A percentile compares a stretch with the other conserved stretches of the same genome.
Conservation (phyloP, 2,113 vertebrate species). For the Paraplagusia blochii region DNA sequence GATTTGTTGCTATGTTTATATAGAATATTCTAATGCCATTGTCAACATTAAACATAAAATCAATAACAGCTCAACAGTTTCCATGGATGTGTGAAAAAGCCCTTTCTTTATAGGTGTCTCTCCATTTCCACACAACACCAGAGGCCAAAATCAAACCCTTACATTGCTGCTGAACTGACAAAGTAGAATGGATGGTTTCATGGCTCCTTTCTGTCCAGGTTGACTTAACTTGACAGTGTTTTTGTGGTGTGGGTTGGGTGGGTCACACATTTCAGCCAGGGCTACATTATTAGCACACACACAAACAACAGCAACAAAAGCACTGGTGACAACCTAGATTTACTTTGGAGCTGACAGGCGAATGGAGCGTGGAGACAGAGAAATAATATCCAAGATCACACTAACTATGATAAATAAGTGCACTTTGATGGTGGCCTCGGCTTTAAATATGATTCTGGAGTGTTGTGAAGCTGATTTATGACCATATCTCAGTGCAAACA, state of each 20-base stretch:
- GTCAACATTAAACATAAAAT: not conserved
- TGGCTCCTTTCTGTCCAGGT: slow-evolving; percentile 4
- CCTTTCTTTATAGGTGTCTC: not conserved
- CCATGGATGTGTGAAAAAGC: slow-evolving; percentile 5
- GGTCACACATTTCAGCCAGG: not conserved
- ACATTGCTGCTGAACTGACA: not conserved
- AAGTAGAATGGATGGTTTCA: slow-evolving; percentile 9
- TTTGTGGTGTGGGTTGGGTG: slow-evolving; percentile 4
- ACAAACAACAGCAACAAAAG: too few species aligned
- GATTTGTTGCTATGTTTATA: too few species aligned
- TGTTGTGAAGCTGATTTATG: slow-evolving; percentile 46
- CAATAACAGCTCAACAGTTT: not conserved
- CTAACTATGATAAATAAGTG: slow-evolving; percentile 57
- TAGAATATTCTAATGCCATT: too few species aligned
- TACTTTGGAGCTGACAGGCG: slow-evolving; percentile 32
- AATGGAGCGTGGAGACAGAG: slow-evolving; percentile 37
- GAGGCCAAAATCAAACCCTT: not conserved
- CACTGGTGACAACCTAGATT: slow-evolving; percentile 14
- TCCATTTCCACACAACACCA: slow-evolving; percentile 3
- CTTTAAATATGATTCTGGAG: slow-evolving; percentile 31
- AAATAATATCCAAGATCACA: slow-evolving; percentile 46
- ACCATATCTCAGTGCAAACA: slow-evolving; percentile 10
- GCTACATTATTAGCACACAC: slow-evolving; percentile 8
- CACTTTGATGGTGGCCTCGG: slow-evolving; percentile 25
- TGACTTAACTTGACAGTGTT: not conserved